Percentiles rank a stretch among this genome's conserved stretches.
These are phyloP conservation scores for Osmerus mordax DNA, from an alignment of 2,113 vertebrate genomes.

Conservation along the genomic window DNA sequence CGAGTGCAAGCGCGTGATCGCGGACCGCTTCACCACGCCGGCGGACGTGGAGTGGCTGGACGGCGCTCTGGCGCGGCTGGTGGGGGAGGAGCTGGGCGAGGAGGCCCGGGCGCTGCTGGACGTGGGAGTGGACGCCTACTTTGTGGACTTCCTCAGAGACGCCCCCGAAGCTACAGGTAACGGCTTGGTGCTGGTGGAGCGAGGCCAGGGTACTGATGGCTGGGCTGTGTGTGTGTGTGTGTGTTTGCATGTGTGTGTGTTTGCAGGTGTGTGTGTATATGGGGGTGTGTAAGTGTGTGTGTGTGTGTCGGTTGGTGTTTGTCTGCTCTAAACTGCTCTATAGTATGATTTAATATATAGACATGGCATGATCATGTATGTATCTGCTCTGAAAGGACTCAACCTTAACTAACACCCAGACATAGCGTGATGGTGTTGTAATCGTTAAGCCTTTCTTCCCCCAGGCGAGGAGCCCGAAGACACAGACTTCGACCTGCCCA, in stretches of 20 bases:
- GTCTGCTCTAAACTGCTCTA: too few relatives aligned
- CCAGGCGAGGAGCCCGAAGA: slow-evolving; percentile 83
- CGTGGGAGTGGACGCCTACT: slow-evolving; percentile 75
- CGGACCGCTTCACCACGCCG: slow-evolving; percentile 84
- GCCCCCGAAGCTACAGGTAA: slow-evolving; percentile 82
- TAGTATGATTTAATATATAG: too few relatives aligned
- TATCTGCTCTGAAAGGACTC: too few relatives aligned
- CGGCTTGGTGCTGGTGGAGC: neutral
- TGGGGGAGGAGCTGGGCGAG: slow-evolving; percentile 74
- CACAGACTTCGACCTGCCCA: slow-evolving; percentile 78
- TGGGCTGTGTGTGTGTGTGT: too few relatives aligned
- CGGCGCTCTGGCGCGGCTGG: slow-evolving; percentile 68
- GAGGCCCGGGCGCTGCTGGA: slow-evolving; percentile 64
- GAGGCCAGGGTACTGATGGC: too few relatives aligned
- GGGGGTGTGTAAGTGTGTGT: too few relatives aligned
- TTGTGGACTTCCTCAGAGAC: slow-evolving; percentile 92
- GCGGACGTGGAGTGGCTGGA: slow-evolving; percentile 90
- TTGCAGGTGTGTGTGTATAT: too few relatives aligned
- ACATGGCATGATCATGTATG: too few relatives aligned
- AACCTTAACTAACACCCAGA: neutral
- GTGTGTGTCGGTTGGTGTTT: too few relatives aligned
- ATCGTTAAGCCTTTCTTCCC: neutral
- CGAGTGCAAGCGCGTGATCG: slow-evolving; percentile 90
- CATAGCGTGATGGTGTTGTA: neutral
- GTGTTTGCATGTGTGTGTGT: too few relatives aligned